A percentile compares a stretch with the other conserved stretches of the same genome.
phyloP scores from a whole-genome alignment of 2,113 vertebrate genomes.

The Platysteira castanea region DNA sequence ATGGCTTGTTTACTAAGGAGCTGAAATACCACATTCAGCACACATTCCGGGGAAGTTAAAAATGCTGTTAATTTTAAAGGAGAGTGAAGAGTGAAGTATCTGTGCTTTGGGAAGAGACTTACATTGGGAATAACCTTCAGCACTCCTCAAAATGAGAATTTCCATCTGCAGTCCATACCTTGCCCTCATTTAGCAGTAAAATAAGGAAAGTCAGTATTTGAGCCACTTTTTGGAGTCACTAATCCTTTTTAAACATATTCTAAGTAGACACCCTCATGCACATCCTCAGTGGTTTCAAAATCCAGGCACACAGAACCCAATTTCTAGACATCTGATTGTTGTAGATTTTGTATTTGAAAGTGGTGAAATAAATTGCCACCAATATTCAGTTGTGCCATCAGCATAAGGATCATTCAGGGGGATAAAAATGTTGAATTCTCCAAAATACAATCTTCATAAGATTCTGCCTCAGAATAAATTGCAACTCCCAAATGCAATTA shows the following conservation, averaged over 20 bases:
- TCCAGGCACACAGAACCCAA: background rate
- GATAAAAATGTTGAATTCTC: background rate
- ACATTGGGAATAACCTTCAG: background rate
- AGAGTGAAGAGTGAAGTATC: background rate
- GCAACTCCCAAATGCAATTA: background rate
- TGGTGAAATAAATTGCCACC: background rate
- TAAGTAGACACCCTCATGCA: background rate
- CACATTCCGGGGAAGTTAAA: background rate
- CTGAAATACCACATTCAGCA: background rate
- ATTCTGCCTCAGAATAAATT: background rate
- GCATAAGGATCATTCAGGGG: background rate
- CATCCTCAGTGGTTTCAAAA: background rate
- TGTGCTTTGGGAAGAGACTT: background rate
- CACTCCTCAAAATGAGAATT: background rate
- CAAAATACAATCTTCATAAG: background rate
- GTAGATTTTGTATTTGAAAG: background rate
- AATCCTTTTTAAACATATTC: background rate
- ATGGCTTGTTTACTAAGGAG: slow-evolving; percentile 3
- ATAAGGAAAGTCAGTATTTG: background rate
- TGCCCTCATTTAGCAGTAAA: background rate
- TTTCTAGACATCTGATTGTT: background rate
- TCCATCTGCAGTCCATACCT: background rate
- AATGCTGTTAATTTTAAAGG: background rate
- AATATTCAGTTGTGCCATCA: too few species aligned
- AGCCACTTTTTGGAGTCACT: background rate